Percentiles rank a stretch among this genome's conserved stretches.
phyloP scores from a whole-genome alignment of 2,888 invertebrate species.

The Anoplius nigerrimus region DNA sequence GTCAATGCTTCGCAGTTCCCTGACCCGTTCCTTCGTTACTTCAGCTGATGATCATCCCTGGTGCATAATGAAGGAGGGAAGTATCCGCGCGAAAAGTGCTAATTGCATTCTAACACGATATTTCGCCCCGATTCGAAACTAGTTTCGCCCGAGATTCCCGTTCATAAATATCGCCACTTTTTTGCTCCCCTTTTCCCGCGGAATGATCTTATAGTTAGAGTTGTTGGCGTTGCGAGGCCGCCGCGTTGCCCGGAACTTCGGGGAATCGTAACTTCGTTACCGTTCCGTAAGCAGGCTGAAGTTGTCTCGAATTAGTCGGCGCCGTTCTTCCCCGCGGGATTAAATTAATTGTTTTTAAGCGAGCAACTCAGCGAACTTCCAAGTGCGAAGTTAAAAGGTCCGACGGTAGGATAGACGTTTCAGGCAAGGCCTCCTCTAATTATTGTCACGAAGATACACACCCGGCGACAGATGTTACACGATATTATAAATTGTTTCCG shows the following conservation, averaged over 20 bases:
- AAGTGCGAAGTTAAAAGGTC: constrained; percentile 35
- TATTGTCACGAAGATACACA: neutral
- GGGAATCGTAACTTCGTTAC: constrained; percentile 50
- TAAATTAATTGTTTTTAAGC: constrained; percentile 52
- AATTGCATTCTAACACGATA: neutral
- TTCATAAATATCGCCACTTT: constrained; percentile 23
- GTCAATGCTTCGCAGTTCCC: too few relatives aligned
- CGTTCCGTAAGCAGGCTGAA: constrained; percentile 46
- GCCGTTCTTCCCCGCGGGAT: constrained; percentile 39
- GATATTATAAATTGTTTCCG: too few relatives aligned
- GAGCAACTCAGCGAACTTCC: constrained; percentile 24
- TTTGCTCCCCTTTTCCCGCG: constrained; percentile 16
- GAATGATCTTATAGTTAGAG: constrained; percentile 25
- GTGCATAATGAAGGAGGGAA: too few relatives aligned
- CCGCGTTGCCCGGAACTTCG: constrained; percentile 37
- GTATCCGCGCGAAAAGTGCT: neutral
- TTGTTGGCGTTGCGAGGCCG: constrained; percentile 32
- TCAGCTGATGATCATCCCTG: too few relatives aligned
- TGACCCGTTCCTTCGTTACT: too few relatives aligned
- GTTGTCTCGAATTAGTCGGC: constrained; percentile 51
- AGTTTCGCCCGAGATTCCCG: neutral
- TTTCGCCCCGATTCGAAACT: neutral
- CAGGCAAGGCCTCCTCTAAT: neutral
- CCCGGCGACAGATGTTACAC: neutral
- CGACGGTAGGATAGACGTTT: constrained; percentile 2